These are phyloP conservation scores for Drosophila cognata DNA, from an alignment of 2,888 invertebrate species.

Conservation along the genomic window DNA sequence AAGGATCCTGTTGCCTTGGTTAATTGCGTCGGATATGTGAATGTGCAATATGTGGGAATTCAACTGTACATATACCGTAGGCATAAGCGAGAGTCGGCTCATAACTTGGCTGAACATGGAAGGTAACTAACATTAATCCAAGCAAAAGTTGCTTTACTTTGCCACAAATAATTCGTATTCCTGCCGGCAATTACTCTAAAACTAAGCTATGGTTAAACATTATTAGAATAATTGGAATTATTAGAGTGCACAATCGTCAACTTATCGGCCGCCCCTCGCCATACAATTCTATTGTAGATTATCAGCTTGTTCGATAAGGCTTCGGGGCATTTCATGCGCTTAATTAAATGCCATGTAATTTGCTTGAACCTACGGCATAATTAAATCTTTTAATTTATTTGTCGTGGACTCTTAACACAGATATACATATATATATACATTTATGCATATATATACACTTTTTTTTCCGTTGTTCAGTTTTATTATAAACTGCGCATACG, in stretches of 20 bases:
- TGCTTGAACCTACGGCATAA: conserved; percentile 64
- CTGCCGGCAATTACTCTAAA: neutral
- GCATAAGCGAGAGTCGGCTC: conserved; percentile 9
- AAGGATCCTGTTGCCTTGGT: conserved; percentile 40
- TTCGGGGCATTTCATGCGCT: conserved; percentile 51
- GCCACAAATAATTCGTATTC: neutral
- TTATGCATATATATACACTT: neutral
- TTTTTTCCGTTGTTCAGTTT: conserved; percentile 10
- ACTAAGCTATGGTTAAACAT: neutral
- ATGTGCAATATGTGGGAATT: conserved; percentile 34
- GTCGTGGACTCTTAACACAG: conserved; percentile 55
- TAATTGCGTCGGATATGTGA: conserved; percentile 42
- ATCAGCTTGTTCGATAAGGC: conserved; percentile 16
- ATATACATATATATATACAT: neutral
- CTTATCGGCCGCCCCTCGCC: neutral
- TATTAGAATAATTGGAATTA: neutral
- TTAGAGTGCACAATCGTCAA: too few species aligned
- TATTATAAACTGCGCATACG: conserved; percentile 64
- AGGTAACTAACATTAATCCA: neutral
- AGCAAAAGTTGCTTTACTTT: neutral
- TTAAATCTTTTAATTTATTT: conserved; percentile 74
- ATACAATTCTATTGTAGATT: neutral
- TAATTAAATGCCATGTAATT: conserved; percentile 70
- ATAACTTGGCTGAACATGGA: neutral
- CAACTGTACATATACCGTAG: neutral